A percentile compares a stretch with the other conserved stretches of the same genome.
Evolutionary conservation across 2,888 invertebrate genomes (phyloP).

Genomic region (Ephialtes manifestator): DNA sequence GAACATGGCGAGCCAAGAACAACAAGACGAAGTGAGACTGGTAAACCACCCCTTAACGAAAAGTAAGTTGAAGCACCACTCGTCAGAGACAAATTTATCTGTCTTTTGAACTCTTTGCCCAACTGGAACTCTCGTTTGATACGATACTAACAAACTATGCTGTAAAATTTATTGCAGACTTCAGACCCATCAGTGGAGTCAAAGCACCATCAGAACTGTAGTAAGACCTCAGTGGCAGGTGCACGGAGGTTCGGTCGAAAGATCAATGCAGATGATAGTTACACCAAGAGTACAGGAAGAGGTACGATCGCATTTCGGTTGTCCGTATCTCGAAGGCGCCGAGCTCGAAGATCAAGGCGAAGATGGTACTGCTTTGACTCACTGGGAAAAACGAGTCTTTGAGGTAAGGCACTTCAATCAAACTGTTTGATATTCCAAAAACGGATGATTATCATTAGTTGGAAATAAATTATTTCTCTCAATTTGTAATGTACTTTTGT

Average conservation of each 20-base stretch:
- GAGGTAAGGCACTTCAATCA: constrained; percentile 89
- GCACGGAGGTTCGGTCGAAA: constrained; percentile 91
- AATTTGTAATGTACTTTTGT: not conserved
- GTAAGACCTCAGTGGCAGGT: constrained; percentile 92
- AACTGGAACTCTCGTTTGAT: not conserved
- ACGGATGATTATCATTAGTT: not conserved
- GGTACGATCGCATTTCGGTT: constrained; percentile 95
- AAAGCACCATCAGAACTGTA: constrained; percentile 93
- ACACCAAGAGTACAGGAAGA: constrained; percentile 96
- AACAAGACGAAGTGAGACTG: constrained; percentile 92
- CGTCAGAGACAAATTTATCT: constrained; percentile 4
- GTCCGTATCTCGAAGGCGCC: constrained; percentile 95
- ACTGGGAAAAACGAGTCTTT: constrained; percentile 99
- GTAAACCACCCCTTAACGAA: constrained; percentile 95
- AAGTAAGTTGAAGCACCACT: constrained; percentile 88
- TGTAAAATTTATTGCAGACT: constrained; percentile 87
- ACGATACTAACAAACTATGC: not conserved
- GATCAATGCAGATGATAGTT: constrained; percentile 94
- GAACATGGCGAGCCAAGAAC: constrained; percentile 95
- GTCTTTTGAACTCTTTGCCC: not conserved
- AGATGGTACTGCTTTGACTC: constrained; percentile 98
- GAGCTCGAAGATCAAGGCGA: constrained; percentile 99
- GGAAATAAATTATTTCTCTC: not conserved
- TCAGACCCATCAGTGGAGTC: constrained; percentile 98
- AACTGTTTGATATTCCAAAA: not conserved